These are phyloP conservation scores for Lagodon rhomboides DNA, from an alignment of 2,797 vertebrate species.

Conservation along the genomic window DNA sequence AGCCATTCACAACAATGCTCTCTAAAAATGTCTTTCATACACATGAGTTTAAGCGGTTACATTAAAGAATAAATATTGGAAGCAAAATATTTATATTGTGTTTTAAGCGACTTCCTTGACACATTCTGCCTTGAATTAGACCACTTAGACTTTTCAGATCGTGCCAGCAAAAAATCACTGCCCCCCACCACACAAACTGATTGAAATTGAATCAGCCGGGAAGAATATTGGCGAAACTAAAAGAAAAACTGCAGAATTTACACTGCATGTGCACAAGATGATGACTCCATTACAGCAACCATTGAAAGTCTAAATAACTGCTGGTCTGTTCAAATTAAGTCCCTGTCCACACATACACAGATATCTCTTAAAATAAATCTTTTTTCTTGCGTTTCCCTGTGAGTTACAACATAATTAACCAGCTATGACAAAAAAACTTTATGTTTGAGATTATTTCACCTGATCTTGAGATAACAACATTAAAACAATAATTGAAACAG, in stretches of 20 bases:
- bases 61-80: not conserved
- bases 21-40: constrained; percentile 2
- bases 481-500: constrained; percentile 6
- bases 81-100: not conserved
- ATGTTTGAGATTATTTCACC: not conserved
- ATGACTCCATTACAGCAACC: too few relatives aligned
- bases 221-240: not conserved
- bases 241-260: not conserved
- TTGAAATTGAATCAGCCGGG: not conserved
- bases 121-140: constrained; percentile 4
- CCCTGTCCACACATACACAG: too few relatives aligned
- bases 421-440: not conserved
- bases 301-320: too few relatives aligned
- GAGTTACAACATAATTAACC: not conserved
- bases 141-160: not conserved
- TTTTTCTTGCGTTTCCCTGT: too few relatives aligned
- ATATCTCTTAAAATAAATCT: too few relatives aligned
- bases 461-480: constrained; percentile 17
- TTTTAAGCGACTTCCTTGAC: constrained; percentile 12
- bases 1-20: constrained; percentile 42
- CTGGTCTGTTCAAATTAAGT: too few relatives aligned
- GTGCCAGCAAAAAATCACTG: not conserved
- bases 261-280: too few relatives aligned
- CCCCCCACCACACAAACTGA: not conserved
- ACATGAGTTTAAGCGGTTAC: not conserved